Evolutionary conservation across 2,888 invertebrate species (phyloP), one percentile per base, ranked within the genome.

Genomic region (Parelbella ahira): DNA sequence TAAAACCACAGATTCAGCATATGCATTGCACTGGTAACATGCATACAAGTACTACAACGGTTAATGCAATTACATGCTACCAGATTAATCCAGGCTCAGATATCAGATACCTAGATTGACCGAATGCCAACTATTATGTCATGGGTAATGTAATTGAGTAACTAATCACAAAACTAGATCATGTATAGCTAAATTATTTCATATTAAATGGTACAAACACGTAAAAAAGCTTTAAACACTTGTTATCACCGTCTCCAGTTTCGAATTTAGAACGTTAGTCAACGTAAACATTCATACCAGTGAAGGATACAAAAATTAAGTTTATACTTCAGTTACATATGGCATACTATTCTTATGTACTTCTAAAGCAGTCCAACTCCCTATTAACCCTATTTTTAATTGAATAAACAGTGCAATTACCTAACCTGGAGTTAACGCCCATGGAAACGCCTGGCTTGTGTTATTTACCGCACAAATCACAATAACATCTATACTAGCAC

Each of bases 341-440:
- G 7, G 27, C 4, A 20, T 19, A n/a, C 18, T 39, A 4, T 21
- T 39, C 15, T 33, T 33, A 27, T 9, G 27, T 12, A 2, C 9
- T 7, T 8, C 34, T 15, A 47, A 44, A 50, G 52, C 21, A 46
- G 51, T 63, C 49, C 50, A 63, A 63, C 38, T 54, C 50, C 47
- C 47, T 55, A 67, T 67, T 68, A 74, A 55, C 68, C 63, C 49
- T 58, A 63, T 60, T 73, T 71, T 69, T 78, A 79, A 83, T 83
- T 79, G 63, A 83, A 83, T 82, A 82, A 77, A 70, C 57, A 63
- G 62, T 70, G 68, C 62, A 69, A 67, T 54, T 62, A 66, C 62
- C 61, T 80, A 76, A 79, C 79, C 79, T 77, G 79, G 72, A 77
- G 84, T 78, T 73, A 77, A 83, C 86, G 86, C 86, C 86, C 86